Percentiles rank a stretch among this genome's conserved stretches.
Evolutionary conservation across 2,113 vertebrate genomes (phyloP).

Genomic region (Pycnonotus jocosus): DNA sequence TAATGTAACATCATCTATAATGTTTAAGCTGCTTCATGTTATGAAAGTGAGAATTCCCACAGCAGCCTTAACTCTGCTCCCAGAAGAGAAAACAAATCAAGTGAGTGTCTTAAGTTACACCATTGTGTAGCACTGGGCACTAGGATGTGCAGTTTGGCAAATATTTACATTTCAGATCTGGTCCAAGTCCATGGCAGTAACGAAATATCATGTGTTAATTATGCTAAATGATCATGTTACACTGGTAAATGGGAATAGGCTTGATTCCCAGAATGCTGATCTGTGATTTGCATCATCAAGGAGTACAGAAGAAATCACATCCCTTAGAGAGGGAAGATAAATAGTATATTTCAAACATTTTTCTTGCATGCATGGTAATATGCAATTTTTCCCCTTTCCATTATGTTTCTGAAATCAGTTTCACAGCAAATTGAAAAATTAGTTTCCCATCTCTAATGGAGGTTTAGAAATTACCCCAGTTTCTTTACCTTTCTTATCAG

Average conservation of each 20-base stretch:
- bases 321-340: neutral
- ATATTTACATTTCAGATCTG: slow-evolving; percentile 9
- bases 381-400: neutral
- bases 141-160: neutral
- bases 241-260: neutral
- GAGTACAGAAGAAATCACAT: neutral
- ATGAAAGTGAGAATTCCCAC: slow-evolving; percentile 44
- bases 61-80: neutral
- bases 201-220: neutral
- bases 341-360: neutral
- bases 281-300: neutral
- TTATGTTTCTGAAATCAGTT: neutral
- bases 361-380: neutral
- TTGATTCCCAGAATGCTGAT: neutral
- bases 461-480: neutral
- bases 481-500: neutral
- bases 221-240: neutral
- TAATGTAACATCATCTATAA: neutral
- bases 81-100: neutral
- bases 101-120: neutral
- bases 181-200: neutral
- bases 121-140: neutral
- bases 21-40: neutral
- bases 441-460: neutral
- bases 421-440: neutral